Base-by-base conservation (phyloP, 2,113 vertebrate genomes). In the Cyanoliseus patagonus region DNA sequence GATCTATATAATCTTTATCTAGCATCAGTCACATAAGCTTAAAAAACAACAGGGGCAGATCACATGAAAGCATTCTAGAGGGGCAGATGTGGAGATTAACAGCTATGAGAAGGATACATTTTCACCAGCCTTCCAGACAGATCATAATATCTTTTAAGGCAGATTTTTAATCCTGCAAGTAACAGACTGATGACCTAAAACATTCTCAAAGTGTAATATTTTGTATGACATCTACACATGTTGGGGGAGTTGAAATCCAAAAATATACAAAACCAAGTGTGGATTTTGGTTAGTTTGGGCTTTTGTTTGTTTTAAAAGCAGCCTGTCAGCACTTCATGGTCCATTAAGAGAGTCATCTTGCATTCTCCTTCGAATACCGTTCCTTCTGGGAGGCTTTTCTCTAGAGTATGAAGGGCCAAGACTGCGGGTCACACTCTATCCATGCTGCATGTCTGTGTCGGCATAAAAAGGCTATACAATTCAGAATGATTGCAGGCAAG, bases 41-140 rank as follows among this genome's bases (percentile, higher is more conserved):
- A 87, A 96, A 94, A 92, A 94, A 89, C 83, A 95, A 82, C 88
- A 97, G 13, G n/a, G 66, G 77, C 53, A 88, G 74, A 94, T 95
- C 77, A 96, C 91, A 96, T 96, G 91, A 97, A 97, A 96, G 96
- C 92, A 83, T 96, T 97, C 94, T 95, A 41, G 47, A 82, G 46
- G 66, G 88, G 69, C 83, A 96, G 95, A 95, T 92, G 83, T 94
- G 49, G 81, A 96, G 96, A 96, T 96, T 96, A 96, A 92, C 52
- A 92, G 27, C 83, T 94, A 86, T 1, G 27, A 95, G 92, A 90
- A 85, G 94, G 94, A 96, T 95, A 96, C 53, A 59, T 89, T 97
- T 97, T 92, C 96, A 94, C 41, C 10, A 5, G 57, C 62, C 88
- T 87, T 84, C 66, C 91, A 95, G 96, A 95, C 86, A 95, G 90